phyloP scores from a whole-genome alignment of 2,797 vertebrate genomes.

The Thunnus albacares region DNA sequence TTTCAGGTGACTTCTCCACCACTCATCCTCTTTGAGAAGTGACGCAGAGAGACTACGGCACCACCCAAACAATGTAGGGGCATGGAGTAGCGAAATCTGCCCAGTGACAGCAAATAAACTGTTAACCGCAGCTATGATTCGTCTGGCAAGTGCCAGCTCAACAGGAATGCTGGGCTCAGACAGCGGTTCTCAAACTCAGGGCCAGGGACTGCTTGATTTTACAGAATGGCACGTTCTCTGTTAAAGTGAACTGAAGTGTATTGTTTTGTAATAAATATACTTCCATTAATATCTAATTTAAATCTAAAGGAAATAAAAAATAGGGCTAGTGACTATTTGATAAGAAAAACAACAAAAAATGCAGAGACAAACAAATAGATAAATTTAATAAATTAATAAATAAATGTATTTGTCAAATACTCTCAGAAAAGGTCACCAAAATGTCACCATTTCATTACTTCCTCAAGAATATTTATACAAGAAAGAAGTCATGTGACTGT shows the following conservation, averaged over 20 bases:
- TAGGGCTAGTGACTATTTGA: background rate
- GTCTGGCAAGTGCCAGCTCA: conserved; percentile 56
- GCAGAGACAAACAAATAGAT: background rate
- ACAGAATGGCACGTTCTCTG: background rate
- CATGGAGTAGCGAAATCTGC: conserved; percentile 72
- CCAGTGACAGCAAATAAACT: conserved; percentile 74
- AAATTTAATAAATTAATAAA: background rate
- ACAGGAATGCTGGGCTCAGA: conserved; percentile 64
- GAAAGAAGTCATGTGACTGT: background rate
- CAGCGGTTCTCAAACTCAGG: conserved; percentile 39
- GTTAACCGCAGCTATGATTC: conserved; percentile 54
- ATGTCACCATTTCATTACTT: background rate
- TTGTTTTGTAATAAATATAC: background rate
- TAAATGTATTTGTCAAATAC: background rate
- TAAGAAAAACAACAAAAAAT: background rate
- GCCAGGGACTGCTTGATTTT: conserved; percentile 15
- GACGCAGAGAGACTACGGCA: conserved; percentile 55
- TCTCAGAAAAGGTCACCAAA: background rate
- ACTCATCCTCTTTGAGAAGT: conserved; percentile 56
- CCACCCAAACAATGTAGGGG: conserved; percentile 69
- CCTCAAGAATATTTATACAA: background rate
- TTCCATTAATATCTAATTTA: background rate
- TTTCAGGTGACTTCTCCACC: conserved; percentile 57
- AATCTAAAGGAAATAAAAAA: background rate
- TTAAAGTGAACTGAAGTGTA: background rate